Base-by-base conservation (phyloP, 2,888 invertebrate species). In the Onthophagus sagittarius region DNA sequence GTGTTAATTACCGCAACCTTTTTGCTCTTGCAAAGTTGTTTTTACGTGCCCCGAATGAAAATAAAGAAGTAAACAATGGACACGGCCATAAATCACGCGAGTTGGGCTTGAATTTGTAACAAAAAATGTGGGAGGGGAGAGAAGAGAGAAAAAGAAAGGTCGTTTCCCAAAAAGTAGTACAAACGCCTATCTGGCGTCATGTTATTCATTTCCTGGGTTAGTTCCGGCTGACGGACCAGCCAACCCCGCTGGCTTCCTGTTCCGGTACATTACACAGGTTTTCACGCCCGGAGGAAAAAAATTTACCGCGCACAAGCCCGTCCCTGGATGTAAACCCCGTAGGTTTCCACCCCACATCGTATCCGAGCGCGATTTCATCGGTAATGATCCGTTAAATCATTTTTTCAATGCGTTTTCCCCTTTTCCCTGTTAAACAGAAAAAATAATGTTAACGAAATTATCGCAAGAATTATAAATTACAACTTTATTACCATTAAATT, bases 221-320 rank as follows among this genome's bases (percentile, higher is more conserved):
- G 67, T 31, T 67, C 67, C 67, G 67, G 67, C 23, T 67, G 32
- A 32, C 67, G 15, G 67, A 32, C 31, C 23, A 23, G 67, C 31
- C 23, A 67, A 23, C 31, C 67, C 23, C 31, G 23, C 39, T 53
- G 39, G 39, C 76, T 77, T 78, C 77, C 77, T 75, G 78, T 78
- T 76, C 76, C 77, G 77, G 74, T 77, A 77, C 76, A 77, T 76
- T 78, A 75, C 78, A 23, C 67, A 67, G 67, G 67, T 67, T 67
- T 67, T 32, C 67, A 67, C 67, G 63, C 14, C 63, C 31, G 23
- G 31, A 67, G 23, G 13, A 15, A 7, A 4, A 32, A 15, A 67
- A 67, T 31, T 23, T 31, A 15, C 67, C 67, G 63, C 63, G 63
- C 39, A 53, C 39, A 11, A 53, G 39, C 15, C 15, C 67, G 67